These are phyloP conservation scores for Drosophila quadrilineata DNA, from an alignment of 1,140 invertebrate genomes.

Conservation along the genomic window DNA sequence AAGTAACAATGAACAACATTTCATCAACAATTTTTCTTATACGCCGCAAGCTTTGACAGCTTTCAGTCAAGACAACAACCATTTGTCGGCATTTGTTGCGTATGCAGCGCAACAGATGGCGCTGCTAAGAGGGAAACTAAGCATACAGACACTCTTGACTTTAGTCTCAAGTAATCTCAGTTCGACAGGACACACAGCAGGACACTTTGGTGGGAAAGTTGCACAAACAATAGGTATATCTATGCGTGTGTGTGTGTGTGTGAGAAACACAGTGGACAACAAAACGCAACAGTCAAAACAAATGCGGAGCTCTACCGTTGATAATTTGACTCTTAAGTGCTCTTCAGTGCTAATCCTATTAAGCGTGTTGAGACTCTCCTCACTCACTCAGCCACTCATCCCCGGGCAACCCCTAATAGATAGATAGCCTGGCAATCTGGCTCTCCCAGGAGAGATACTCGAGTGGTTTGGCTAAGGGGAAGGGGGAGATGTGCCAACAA, in stretches of 20 bases:
- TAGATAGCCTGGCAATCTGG: too few relatives aligned
- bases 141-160: slow-evolving; percentile 51
- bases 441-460: slow-evolving; percentile 3
- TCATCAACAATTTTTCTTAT: neutral
- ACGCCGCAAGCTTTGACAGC: slow-evolving; percentile 57
- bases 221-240: slow-evolving; percentile 59
- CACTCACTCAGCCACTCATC: slow-evolving; percentile 51
- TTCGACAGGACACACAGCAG: too few relatives aligned
- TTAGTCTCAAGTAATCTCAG: slow-evolving; percentile 12
- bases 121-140: slow-evolving; percentile 11
- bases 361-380: slow-evolving; percentile 64
- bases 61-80: slow-evolving; percentile 66
- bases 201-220: slow-evolving; percentile 70
- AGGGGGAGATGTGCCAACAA: slow-evolving; percentile 44
- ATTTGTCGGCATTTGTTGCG: neutral
- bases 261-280: slow-evolving; percentile 62
- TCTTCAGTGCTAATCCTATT: slow-evolving; percentile 81
- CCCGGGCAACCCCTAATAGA: slow-evolving; percentile 40
- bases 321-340: slow-evolving; percentile 81
- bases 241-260: neutral
- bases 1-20: slow-evolving; percentile 36
- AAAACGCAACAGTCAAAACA: slow-evolving; percentile 76
- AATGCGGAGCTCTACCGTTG: slow-evolving; percentile 35
- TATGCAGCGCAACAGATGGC: slow-evolving; percentile 46
- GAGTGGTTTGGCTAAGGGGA: neutral